Evolutionary conservation across 1,140 invertebrate genomes (phyloP).

Genomic region (Drosophila novamexicana): DNA sequence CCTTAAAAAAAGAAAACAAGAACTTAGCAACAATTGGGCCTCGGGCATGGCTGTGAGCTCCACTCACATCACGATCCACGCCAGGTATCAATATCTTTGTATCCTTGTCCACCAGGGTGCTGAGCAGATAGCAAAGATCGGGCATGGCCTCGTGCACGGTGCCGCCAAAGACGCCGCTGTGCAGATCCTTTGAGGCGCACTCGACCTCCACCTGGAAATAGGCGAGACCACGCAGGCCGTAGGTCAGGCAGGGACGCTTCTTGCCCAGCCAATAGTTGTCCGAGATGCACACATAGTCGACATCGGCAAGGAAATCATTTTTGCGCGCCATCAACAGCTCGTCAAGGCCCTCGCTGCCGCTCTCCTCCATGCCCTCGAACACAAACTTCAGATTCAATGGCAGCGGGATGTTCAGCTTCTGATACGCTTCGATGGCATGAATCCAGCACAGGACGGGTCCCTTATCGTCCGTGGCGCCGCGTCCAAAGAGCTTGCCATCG

Average conservation of each 20-base stretch:
- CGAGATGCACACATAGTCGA: constrained; percentile 98
- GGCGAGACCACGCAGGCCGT: constrained; percentile 96
- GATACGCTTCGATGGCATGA: constrained; percentile 95
- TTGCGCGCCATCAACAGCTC: constrained; percentile 91
- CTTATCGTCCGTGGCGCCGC: constrained; percentile 98
- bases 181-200: constrained; percentile 96
- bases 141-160: constrained; percentile 95
- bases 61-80: constrained; percentile 89
- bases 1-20: constrained; percentile 34
- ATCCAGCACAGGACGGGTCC: constrained; percentile 96
- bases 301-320: constrained; percentile 91
- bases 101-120: constrained; percentile 92
- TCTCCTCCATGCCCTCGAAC: constrained; percentile 99
- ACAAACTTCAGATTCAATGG: constrained; percentile 98
- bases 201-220: constrained; percentile 96
- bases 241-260: constrained; percentile 98
- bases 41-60: background rate
- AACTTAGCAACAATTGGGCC: constrained; percentile 10
- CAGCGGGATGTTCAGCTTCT: constrained; percentile 89
- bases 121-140: constrained; percentile 94
- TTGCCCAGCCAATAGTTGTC: constrained; percentile 99
- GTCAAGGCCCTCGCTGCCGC: constrained; percentile 97
- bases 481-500: constrained; percentile 95
- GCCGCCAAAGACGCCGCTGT: constrained; percentile 98
- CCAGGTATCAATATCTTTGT: constrained; percentile 93